Conservation (phyloP, 53 echinoderm and acorn worm genomes). For the Hippasteria phrygiana region DNA sequence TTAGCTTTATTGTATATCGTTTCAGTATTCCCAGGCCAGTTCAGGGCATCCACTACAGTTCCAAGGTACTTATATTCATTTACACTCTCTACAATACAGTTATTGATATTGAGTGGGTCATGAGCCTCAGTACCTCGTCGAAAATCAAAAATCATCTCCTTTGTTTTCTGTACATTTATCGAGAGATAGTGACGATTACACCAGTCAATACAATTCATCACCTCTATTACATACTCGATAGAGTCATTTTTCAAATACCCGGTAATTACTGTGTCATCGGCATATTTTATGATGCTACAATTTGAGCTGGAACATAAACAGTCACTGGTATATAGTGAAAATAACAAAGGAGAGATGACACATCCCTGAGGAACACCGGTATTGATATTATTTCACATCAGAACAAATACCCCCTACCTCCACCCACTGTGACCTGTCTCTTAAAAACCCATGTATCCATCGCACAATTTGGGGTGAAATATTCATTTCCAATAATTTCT, state of each 20-base stretch:
- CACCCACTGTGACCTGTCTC: conserved; percentile 17
- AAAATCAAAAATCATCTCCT: conserved; percentile 34
- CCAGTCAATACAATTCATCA: conserved; percentile 4
- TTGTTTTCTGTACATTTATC: conserved; percentile 9
- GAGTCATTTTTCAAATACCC: neutral
- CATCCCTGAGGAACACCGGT: conserved; percentile 14
- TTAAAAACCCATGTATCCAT: conserved; percentile 1
- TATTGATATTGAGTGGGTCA: neutral
- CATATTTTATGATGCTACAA: conserved; percentile 11
- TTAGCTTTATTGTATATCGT: neutral
- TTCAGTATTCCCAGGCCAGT: conserved; percentile 10
- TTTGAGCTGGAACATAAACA: conserved; percentile 16
- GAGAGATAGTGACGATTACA: neutral
- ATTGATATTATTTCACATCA: neutral
- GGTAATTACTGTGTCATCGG: conserved; percentile 18
- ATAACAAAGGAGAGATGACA: neutral
- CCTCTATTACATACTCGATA: neutral
- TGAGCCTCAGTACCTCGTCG: neutral
- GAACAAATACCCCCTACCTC: neutral
- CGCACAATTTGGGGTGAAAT: neutral
- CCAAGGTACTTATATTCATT: conserved; percentile 18
- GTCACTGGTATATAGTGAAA: conserved; percentile 27
- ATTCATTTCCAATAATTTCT: neutral
- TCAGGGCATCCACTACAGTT: conserved; percentile 1
- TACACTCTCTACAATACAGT: neutral